Evolutionary conservation across 2,888 invertebrate genomes (phyloP).

Genomic region (Rotaria macrura): DNA sequence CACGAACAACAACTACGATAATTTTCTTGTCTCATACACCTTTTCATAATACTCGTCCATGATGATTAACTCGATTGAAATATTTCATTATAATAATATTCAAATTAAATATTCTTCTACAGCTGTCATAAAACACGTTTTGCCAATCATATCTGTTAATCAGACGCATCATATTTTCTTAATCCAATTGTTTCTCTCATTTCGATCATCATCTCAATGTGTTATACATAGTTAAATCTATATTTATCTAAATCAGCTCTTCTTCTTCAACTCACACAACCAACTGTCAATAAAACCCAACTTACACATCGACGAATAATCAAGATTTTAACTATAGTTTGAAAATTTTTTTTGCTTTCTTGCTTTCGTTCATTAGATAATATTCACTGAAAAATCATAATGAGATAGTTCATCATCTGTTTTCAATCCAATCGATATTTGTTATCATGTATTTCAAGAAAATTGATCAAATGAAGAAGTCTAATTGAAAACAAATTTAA

Average conservation of each 20-base stretch:
- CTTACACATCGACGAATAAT: too few relatives aligned
- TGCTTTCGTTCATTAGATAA: too few relatives aligned
- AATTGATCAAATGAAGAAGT: not conserved
- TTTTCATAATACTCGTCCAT: too few relatives aligned
- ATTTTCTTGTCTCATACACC: too few relatives aligned
- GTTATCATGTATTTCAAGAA: too few relatives aligned
- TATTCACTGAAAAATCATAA: too few relatives aligned
- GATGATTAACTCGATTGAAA: too few relatives aligned
- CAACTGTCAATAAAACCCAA: not conserved
- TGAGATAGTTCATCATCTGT: not conserved
- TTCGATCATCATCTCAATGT: not conserved
- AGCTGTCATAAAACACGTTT: not conserved
- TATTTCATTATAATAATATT: not conserved
- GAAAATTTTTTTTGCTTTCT: too few relatives aligned
- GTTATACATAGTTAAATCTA: not conserved
- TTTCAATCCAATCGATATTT: not conserved
- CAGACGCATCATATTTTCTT: not conserved
- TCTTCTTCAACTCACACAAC: not conserved
- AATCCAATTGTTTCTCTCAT: not conserved
- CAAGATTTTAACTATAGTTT: too few relatives aligned
- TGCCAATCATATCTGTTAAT: not conserved
- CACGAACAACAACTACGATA: too few relatives aligned
- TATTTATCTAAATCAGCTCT: not conserved
- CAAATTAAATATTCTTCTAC: not conserved
- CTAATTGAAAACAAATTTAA: not conserved